Evolutionary conservation across 2,888 invertebrate species (phyloP).

Genomic region (Molorchus minor): DNA sequence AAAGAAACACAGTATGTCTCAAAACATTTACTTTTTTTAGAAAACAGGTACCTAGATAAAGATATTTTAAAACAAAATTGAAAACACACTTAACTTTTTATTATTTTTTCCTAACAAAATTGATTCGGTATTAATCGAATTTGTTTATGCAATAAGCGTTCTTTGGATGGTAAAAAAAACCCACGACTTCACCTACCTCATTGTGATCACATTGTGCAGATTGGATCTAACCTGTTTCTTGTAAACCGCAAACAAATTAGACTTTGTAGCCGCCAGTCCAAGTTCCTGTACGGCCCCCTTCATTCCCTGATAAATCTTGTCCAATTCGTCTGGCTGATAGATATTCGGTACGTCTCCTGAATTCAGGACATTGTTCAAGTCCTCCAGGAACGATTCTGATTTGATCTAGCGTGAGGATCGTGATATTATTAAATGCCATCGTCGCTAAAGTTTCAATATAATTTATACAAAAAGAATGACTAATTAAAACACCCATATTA

Average conservation of each 20-base stretch:
- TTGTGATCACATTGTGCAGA: conserved; percentile 80
- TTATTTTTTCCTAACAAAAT: too few species aligned
- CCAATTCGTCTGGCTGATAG: conserved; percentile 83
- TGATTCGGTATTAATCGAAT: too few species aligned
- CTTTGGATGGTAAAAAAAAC: too few species aligned
- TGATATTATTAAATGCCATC: background rate
- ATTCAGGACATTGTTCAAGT: conserved; percentile 87
- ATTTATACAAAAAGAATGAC: too few species aligned
- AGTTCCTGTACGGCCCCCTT: conserved; percentile 79
- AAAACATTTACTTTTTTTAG: too few species aligned
- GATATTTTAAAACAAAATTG: too few species aligned
- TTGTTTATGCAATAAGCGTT: too few species aligned
- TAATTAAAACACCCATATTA: too few species aligned
- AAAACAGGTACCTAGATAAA: too few species aligned
- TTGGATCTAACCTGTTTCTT: conserved; percentile 81
- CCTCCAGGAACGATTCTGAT: conserved; percentile 87
- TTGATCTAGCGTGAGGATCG: conserved; percentile 71
- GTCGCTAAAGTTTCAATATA: too few species aligned
- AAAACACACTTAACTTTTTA: too few species aligned
- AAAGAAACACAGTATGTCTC: conserved; percentile 57
- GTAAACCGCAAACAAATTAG: conserved; percentile 86
- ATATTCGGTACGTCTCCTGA: conserved; percentile 92
- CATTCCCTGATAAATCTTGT: conserved; percentile 76
- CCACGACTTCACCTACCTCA: conserved; percentile 65
- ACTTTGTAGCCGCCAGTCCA: conserved; percentile 80